A percentile compares a stretch with the other conserved stretches of the same genome.
Conservation (phyloP, 2,888 invertebrate species). For the Drosophila aldrichi region DNA sequence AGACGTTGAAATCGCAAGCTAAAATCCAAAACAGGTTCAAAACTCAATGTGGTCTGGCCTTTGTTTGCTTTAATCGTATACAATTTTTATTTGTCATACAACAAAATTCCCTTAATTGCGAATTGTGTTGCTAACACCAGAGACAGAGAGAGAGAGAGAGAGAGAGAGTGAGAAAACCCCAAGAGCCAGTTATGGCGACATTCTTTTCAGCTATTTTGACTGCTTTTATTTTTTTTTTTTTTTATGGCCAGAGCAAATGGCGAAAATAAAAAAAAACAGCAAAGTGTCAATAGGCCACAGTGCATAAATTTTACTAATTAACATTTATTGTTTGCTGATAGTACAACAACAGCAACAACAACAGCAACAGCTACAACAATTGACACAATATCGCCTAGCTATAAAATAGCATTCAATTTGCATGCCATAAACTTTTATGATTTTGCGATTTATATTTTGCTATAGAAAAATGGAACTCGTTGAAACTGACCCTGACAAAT, state of each 20-base stretch:
- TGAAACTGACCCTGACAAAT: neutral
- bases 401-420: conserved; percentile 67
- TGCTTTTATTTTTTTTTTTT: conserved; percentile 55
- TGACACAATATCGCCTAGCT: conserved; percentile 23
- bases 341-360: conserved; percentile 44
- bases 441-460: conserved; percentile 45
- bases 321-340: conserved; percentile 76
- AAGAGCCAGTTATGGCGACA: conserved; percentile 35
- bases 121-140: conserved; percentile 46
- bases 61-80: conserved; percentile 30
- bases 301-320: conserved; percentile 74
- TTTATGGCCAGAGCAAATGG: conserved; percentile 42
- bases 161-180: conserved; percentile 1
- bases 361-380: conserved; percentile 15
- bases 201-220: conserved; percentile 42
- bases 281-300: conserved; percentile 71
- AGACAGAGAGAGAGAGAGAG: neutral
- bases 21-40: conserved; percentile 59
- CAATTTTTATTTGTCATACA: conserved; percentile 44
- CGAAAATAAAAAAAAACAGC: conserved; percentile 43
- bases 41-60: conserved; percentile 25
- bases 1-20: conserved; percentile 32
- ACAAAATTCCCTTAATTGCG: conserved; percentile 57
- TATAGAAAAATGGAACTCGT: conserved; percentile 27
- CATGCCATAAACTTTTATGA: conserved; percentile 61